These are phyloP conservation scores for Cherax destructor DNA, from an alignment of 1,140 invertebrate species.

Conservation along the genomic window DNA sequence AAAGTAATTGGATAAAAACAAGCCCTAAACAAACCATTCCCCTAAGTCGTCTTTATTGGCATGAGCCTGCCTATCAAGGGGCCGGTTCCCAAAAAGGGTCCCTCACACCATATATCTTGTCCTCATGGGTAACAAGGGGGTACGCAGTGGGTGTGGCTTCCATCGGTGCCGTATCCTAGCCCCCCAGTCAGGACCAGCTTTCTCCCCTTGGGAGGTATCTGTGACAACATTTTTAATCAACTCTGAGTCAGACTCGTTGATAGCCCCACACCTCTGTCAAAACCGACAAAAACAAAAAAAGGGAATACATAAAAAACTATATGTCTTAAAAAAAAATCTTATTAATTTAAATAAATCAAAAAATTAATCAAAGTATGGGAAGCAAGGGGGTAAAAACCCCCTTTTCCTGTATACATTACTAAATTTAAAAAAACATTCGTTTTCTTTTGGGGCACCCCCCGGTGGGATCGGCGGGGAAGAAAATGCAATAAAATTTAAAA, in stretches of 20 bases:
- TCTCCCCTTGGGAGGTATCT: conserved; percentile 92
- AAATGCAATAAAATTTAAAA: too few species aligned
- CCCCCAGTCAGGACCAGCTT: conserved; percentile 92
- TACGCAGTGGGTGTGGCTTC: conserved; percentile 92
- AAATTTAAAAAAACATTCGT: too few species aligned
- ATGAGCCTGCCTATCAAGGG: conserved; percentile 88
- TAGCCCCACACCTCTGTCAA: conserved; percentile 19
- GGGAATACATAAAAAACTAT: not conserved
- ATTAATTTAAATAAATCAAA: too few species aligned
- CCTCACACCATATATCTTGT: conserved; percentile 94
- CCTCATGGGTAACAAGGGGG: conserved; percentile 94
- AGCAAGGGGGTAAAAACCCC: too few species aligned
- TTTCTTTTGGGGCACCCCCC: too few species aligned
- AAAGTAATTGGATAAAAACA: too few species aligned
- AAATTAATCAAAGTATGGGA: too few species aligned
- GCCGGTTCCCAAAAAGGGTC: conserved; percentile 97
- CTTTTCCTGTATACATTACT: too few species aligned
- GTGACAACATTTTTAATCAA: conserved; percentile 83
- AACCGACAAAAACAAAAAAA: not conserved
- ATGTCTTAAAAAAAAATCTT: too few species aligned
- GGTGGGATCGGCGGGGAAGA: too few species aligned
- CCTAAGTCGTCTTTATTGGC: not conserved
- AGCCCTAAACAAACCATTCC: not conserved
- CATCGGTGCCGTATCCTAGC: conserved; percentile 93
- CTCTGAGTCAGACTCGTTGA: conserved; percentile 21